These are phyloP conservation scores for Pseudopodoces humilis DNA, from an alignment of 2,113 vertebrate genomes.

Conservation along the genomic window DNA sequence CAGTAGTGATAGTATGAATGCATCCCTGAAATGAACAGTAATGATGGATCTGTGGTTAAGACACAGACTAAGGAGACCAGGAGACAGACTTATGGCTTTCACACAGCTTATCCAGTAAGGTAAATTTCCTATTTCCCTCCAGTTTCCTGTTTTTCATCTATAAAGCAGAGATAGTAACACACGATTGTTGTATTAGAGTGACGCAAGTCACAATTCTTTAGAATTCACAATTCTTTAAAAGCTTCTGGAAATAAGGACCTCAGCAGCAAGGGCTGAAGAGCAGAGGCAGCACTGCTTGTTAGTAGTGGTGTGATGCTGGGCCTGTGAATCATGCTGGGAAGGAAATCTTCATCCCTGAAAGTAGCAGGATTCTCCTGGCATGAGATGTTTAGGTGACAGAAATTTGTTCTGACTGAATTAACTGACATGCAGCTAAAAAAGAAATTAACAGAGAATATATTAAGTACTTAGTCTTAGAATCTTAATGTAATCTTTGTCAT, in stretches of 20 bases:
- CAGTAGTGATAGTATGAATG: neutral
- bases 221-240: neutral
- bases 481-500: neutral
- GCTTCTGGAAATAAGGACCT: neutral
- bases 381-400: neutral
- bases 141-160: neutral
- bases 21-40: neutral
- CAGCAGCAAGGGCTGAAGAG: neutral
- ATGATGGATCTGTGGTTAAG: neutral
- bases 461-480: neutral
- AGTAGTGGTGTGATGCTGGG: neutral
- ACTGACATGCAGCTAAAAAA: neutral
- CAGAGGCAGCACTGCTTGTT: neutral
- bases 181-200: neutral
- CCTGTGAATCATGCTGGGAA: neutral
- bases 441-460: neutral
- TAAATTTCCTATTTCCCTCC: neutral
- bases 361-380: neutral
- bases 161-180: neutral
- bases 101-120: neutral
- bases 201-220: neutral
- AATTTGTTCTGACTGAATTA: neutral
- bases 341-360: neutral
- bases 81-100: neutral
- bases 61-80: neutral